These are phyloP conservation scores for Clinocottus analis DNA, from an alignment of 2,113 vertebrate genomes.

Conservation along the genomic window DNA sequence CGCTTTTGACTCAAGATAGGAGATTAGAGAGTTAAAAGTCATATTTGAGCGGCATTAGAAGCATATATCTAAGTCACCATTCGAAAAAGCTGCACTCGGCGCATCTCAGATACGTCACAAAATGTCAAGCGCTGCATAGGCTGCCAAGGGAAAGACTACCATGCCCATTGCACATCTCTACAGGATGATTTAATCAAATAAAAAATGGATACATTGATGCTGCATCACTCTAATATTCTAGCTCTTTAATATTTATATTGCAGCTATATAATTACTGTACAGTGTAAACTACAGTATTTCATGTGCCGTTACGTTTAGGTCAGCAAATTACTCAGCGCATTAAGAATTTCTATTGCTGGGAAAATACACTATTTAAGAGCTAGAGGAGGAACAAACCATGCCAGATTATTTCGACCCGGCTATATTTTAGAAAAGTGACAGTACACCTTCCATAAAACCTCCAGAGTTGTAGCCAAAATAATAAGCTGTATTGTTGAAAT, in stretches of 20 bases:
- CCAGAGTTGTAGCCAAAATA: constrained; percentile 45
- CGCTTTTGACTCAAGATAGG: constrained; percentile 60
- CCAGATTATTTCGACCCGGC: constrained; percentile 70
- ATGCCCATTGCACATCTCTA: not conserved
- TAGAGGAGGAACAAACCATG: constrained; percentile 71
- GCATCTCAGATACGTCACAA: constrained; percentile 42
- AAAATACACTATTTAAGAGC: constrained; percentile 45
- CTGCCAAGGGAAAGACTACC: constrained; percentile 27
- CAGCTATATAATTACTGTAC: not conserved
- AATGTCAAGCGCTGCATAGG: constrained; percentile 50
- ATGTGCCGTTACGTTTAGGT: constrained; percentile 30
- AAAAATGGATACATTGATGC: not conserved
- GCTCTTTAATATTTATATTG: not conserved
- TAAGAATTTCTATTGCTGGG: constrained; percentile 61
- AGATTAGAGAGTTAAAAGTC: constrained; percentile 65
- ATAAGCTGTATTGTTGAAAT: constrained; percentile 39
- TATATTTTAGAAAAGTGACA: constrained; percentile 24
- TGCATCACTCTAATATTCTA: not conserved
- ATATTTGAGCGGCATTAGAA: constrained; percentile 57
- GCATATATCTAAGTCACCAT: constrained; percentile 59
- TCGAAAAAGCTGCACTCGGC: constrained; percentile 34
- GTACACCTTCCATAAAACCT: constrained; percentile 11
- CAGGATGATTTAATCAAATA: not conserved
- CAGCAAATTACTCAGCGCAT: constrained; percentile 30
- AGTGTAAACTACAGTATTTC: constrained; percentile 10